Base-by-base conservation (phyloP, 92 coral and sea anemone species). In the Parazoanthus darwini region DNA sequence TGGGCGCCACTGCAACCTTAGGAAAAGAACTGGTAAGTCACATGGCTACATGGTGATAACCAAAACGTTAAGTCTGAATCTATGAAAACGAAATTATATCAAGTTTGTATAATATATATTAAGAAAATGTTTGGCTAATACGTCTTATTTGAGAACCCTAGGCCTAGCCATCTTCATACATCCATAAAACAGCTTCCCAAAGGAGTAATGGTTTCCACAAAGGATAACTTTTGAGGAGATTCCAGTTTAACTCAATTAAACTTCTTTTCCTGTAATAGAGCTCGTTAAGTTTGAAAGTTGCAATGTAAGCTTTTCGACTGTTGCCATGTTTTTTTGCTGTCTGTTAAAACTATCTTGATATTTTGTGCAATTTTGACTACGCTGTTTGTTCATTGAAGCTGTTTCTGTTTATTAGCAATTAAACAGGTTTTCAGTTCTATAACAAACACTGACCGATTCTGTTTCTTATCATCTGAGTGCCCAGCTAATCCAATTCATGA, bases 21-120 rank as follows among this genome's bases (percentile, higher is more conserved):
- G 99, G 99, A 54, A 91, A 86, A 81, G 99, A 97, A 78, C 88
- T 97, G 90, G 98, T 96, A 86, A 96, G 94, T 91, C 14, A 13
- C 58, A 51, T 13, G 3, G 58, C 13, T 13, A 22, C 1, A 63
- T 18, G 20, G 68, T 63, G 20, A 18, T 22, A 22, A 0, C 20
- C 70, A 63, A 63, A 58, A 18, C 16, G 70, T 6, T 18, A n/a
- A 20, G 48, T 37, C 42, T 76, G 51, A 76, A 76, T 1, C 3
- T 39, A 6, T 76, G 18, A 37, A 37, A 37, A 76, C 10, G 29
- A 76, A 23, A 6, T 39, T 20, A 2, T 76, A 36, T 35, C 39
- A 23, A 36, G n/a, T 35, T 10, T 16, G 38, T 38, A 74, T 18
- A 16, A 37, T 58, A 15, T 58, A 20, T 20, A 20, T 58, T 15